These are phyloP conservation scores for Megaustenia siamemsis DNA, from an alignment of 2,888 invertebrate genomes.

Conservation along the genomic window DNA sequence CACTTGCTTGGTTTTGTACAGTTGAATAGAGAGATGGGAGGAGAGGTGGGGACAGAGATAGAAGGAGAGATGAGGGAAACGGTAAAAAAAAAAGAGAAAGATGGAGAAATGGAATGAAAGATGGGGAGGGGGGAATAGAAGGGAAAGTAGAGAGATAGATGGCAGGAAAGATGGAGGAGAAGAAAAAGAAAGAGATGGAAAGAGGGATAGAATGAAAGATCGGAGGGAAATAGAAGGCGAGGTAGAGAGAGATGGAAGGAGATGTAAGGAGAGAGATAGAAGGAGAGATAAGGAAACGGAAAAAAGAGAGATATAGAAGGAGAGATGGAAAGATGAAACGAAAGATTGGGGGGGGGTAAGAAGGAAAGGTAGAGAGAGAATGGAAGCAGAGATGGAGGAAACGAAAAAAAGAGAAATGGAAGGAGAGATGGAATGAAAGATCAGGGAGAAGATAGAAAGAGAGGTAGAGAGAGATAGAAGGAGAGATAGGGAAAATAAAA, in stretches of 20 bases:
- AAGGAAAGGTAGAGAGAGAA: not conserved
- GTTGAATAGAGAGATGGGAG: too few relatives aligned
- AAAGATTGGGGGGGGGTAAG: not conserved
- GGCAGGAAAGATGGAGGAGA: not conserved
- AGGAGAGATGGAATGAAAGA: too few relatives aligned
- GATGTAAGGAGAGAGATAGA: not conserved
- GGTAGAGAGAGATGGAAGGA: not conserved
- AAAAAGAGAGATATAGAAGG: not conserved
- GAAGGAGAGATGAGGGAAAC: constrained; percentile 7
- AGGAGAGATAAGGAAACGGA: not conserved
- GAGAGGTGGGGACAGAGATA: too few relatives aligned
- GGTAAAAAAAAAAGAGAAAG: not conserved
- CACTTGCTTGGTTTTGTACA: too few relatives aligned
- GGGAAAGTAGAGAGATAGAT: not conserved
- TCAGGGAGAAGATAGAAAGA: too few relatives aligned
- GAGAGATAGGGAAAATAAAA: too few relatives aligned
- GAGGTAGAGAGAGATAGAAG: too few relatives aligned
- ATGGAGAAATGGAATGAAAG: not conserved
- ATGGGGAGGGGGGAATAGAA: not conserved
- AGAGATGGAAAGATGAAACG: too few relatives aligned
- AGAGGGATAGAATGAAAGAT: not conserved
- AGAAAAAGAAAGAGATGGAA: not conserved
- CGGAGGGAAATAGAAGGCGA: too few relatives aligned
- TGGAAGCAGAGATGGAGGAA: not conserved
- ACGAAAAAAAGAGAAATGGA: not conserved